phyloP scores from a whole-genome alignment of 1,140 invertebrate species.

The Bicyclus anynana region DNA sequence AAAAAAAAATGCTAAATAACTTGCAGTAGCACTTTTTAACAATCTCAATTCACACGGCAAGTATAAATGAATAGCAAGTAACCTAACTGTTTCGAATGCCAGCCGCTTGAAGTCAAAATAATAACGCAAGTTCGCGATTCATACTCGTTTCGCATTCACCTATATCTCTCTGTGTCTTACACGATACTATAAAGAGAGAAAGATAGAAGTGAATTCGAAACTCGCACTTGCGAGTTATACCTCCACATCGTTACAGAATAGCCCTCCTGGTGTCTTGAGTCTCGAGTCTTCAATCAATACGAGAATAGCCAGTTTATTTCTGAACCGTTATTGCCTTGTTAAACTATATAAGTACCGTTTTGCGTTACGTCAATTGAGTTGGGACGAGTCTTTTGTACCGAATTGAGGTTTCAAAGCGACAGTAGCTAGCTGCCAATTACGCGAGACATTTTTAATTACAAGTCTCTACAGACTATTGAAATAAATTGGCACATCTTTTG shows the following conservation, averaged over 20 bases:
- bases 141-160: no score
- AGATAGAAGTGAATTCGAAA: no score
- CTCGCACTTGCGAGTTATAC: no score
- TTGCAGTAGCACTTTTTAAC: not conserved
- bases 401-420: not conserved
- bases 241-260: no score
- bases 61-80: not conserved
- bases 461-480: not conserved
- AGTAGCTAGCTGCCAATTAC: not conserved
- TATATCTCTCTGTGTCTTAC: no score
- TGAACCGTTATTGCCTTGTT: slow-evolving; percentile 42
- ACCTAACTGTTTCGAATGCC: not conserved
- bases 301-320: slow-evolving; percentile 14
- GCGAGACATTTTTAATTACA: not conserved
- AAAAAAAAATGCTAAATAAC: not conserved
- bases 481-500: not conserved
- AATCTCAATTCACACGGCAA: not conserved
- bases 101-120: slow-evolving; percentile 3
- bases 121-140: not conserved
- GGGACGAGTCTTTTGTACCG: not conserved
- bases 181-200: no score
- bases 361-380: slow-evolving; percentile 18
- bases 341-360: slow-evolving; percentile 30
- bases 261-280: not conserved
- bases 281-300: slow-evolving; percentile 28